phyloP scores from a whole-genome alignment of 2,888 invertebrate species.

The Cephus rjabovi region DNA sequence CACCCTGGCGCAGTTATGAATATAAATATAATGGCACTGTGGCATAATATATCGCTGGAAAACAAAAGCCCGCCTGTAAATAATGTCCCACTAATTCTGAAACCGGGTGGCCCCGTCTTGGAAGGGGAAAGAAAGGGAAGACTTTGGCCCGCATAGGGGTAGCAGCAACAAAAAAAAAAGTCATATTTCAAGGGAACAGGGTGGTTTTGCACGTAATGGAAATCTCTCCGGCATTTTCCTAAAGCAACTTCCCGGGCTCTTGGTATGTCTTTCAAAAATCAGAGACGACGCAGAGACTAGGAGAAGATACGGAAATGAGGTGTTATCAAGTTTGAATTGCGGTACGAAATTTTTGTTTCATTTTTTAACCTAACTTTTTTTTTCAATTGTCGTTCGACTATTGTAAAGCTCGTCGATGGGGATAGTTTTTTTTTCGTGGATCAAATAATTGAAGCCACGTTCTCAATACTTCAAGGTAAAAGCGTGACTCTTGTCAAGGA shows the following conservation, averaged over 20 bases:
- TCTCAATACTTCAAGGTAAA: neutral
- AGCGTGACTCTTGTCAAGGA: neutral
- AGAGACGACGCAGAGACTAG: too few relatives aligned
- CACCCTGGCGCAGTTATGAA: slow-evolving; percentile 37
- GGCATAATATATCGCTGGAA: slow-evolving; percentile 34
- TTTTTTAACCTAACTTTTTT: too few relatives aligned
- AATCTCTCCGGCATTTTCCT: slow-evolving; percentile 27
- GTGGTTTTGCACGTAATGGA: slow-evolving; percentile 40
- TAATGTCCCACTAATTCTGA: slow-evolving; percentile 33
- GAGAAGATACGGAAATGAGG: neutral
- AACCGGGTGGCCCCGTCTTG: slow-evolving; percentile 19
- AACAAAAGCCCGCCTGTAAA: slow-evolving; percentile 40
- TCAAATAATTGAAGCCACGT: neutral
- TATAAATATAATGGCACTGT: slow-evolving; percentile 42
- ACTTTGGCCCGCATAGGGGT: neutral
- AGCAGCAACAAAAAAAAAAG: slow-evolving; percentile 16
- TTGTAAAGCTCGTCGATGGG: neutral
- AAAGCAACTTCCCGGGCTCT: neutral
- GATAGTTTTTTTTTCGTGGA: neutral
- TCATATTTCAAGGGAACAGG: slow-evolving; percentile 30
- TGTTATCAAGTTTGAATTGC: too few relatives aligned
- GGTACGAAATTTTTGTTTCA: too few relatives aligned
- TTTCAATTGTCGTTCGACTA: neutral
- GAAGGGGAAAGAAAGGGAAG: slow-evolving; percentile 11
- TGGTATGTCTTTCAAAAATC: neutral